These are phyloP conservation scores for Strongylocentrotus purpuratus DNA, from an alignment of 35 echinoderm and acorn worm species.

Conservation along the genomic window DNA sequence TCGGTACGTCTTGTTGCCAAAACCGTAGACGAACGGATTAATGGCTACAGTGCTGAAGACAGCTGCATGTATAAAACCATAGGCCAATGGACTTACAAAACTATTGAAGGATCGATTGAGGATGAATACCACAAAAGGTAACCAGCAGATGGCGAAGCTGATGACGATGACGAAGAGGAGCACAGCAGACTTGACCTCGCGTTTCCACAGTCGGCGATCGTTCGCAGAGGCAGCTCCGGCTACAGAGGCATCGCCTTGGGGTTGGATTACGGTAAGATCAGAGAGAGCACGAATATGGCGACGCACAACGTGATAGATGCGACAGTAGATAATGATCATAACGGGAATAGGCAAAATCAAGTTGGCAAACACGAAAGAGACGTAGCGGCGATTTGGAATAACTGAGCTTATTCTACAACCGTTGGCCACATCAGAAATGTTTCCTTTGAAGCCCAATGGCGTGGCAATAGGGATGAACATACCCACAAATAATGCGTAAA, in stretches of 20 bases:
- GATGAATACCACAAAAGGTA: not conserved
- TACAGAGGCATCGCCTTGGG: not conserved
- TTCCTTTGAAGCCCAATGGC: not conserved
- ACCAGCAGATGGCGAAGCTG: not conserved
- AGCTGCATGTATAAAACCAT: not conserved
- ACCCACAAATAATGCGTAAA: not conserved
- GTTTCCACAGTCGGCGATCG: not conserved
- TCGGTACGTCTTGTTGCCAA: slow-evolving; percentile 6
- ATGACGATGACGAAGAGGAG: not conserved
- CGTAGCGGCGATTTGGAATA: not conserved
- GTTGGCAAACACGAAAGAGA: slow-evolving; percentile 9
- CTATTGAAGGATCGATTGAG: not conserved
- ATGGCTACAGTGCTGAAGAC: not conserved
- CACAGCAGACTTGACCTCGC: not conserved
- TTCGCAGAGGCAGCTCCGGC: not conserved
- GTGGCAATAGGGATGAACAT: not conserved
- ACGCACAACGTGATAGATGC: not conserved
- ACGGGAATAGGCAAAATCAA: not conserved
- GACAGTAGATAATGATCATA: slow-evolving; percentile 34
- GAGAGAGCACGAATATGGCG: not conserved
- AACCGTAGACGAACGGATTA: not conserved
- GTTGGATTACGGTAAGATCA: not conserved
- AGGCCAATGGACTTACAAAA: not conserved
- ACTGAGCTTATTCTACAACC: not conserved
- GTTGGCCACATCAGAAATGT: not conserved